A percentile compares a stretch with the other conserved stretches of the same genome.
These are phyloP conservation scores for Kryptolebias ocellatus DNA, from an alignment of 2,797 vertebrate species.

Conservation along the genomic window DNA sequence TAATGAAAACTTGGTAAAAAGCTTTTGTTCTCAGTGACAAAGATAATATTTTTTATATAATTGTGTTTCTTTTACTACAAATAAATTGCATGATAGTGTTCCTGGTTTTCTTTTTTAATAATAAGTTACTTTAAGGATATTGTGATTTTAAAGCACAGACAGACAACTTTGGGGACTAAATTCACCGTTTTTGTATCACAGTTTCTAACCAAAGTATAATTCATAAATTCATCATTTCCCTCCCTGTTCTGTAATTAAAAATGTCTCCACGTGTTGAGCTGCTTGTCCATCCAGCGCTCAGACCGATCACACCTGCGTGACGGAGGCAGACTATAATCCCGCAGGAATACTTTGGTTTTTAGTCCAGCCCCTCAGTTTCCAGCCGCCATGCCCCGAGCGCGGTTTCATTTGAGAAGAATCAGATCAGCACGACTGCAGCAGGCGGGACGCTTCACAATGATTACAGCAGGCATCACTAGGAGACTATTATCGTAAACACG, in stretches of 20 bases:
- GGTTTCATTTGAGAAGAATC: conserved; percentile 71
- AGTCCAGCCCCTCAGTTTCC: conserved; percentile 49
- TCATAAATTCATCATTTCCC: too few relatives aligned
- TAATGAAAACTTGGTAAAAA: too few relatives aligned
- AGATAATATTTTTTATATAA: too few relatives aligned
- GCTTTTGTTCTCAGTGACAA: too few relatives aligned
- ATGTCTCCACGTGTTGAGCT: conserved; percentile 18
- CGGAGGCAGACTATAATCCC: conserved; percentile 18
- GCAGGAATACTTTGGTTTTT: conserved; percentile 32
- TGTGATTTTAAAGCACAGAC: too few relatives aligned
- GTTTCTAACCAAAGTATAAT: too few relatives aligned
- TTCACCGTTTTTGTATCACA: too few relatives aligned
- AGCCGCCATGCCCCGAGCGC: conserved; percentile 42
- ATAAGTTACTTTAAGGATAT: too few relatives aligned
- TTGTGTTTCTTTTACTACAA: too few relatives aligned
- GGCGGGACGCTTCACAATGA: conserved; percentile 65
- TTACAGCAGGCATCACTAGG: conserved; percentile 72
- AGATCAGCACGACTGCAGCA: conserved; percentile 56
- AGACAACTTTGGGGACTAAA: not conserved
- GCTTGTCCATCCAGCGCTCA: not conserved
- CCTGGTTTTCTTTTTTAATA: too few relatives aligned
- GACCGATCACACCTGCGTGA: conserved; percentile 44
- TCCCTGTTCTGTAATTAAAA: not conserved
- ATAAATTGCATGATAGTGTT: too few relatives aligned
- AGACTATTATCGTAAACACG: conserved; percentile 72